These are phyloP conservation scores for Drosophila sordidula DNA, from an alignment of 2,888 invertebrate genomes.

Conservation along the genomic window DNA sequence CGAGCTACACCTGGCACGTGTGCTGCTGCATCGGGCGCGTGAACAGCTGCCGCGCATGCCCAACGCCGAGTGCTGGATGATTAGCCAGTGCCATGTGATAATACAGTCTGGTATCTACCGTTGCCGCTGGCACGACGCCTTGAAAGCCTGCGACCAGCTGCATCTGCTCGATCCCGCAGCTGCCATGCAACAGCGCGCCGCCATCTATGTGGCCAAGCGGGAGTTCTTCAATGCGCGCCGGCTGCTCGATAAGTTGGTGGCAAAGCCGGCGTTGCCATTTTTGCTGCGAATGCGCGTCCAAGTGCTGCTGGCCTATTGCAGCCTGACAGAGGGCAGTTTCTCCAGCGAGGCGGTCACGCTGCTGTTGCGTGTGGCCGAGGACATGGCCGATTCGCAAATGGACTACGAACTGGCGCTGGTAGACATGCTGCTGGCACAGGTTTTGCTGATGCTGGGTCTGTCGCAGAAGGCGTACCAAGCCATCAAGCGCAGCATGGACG, in stretches of 20 bases:
- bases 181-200: slow-evolving; percentile 86
- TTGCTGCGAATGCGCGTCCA: slow-evolving; percentile 88
- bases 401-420: slow-evolving; percentile 91
- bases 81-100: slow-evolving; percentile 87
- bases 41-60: slow-evolving; percentile 89
- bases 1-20: slow-evolving; percentile 87
- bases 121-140: slow-evolving; percentile 89
- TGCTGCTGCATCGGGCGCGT: slow-evolving; percentile 88
- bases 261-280: slow-evolving; percentile 84
- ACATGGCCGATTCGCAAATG: slow-evolving; percentile 91
- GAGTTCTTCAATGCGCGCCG: slow-evolving; percentile 83
- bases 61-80: slow-evolving; percentile 88
- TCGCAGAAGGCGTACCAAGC: slow-evolving; percentile 91
- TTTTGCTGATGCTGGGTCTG: slow-evolving; percentile 90
- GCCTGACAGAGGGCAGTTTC: slow-evolving; percentile 86
- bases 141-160: slow-evolving; percentile 89
- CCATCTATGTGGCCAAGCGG: slow-evolving; percentile 84
- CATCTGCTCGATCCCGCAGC: slow-evolving; percentile 89
- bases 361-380: slow-evolving; percentile 90
- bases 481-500: slow-evolving; percentile 89
- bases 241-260: slow-evolving; percentile 76
- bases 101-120: slow-evolving; percentile 86
- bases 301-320: slow-evolving; percentile 89
- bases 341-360: slow-evolving; percentile 87
- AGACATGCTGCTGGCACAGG: slow-evolving; percentile 92